Base-by-base conservation (phyloP, 2,797 vertebrate species). In the Sphenodon punctatus region DNA sequence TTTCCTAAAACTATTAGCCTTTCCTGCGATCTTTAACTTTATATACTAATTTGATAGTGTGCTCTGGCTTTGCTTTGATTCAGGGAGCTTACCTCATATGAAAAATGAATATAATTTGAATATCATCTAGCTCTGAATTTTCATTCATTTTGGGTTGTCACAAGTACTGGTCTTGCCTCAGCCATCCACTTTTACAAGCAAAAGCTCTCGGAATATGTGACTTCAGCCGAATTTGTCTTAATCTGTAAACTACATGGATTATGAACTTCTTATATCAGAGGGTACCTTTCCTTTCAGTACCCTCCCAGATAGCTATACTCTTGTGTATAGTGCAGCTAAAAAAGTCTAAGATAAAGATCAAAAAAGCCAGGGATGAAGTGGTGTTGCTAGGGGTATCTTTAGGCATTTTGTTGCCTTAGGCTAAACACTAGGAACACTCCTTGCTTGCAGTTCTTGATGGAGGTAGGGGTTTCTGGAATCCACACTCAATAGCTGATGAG, bases 191-290 rank as follows among this genome's bases (percentile, higher is more conserved):
- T n/a, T n/a, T n/a, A n/a, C n/a, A n/a, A n/a, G n/a, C n/a, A n/a
- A n/a, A n/a, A n/a, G n/a, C n/a, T n/a, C n/a, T n/a, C n/a, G n/a
- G n/a, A n/a, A n/a, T n/a, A n/a, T n/a, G n/a, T n/a, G n/a, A n/a
- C n/a, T n/a, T n/a, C n/a, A n/a, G n/a, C n/a, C n/a, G n/a, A 73
- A 75, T 49, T 0, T 0, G 64, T 64, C 12, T 12, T 16, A 23
- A 0, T 77, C 22, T 74, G 82, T 34, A 71, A 55, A 32, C 3
- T 27, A 4, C 46, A 3, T 56, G 39, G 61, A 65, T 30, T 58
- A 67, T 53, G 63, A 63, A 1, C 34, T 51, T 51, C 19, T 27
- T 41, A 34, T 20, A 38, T 60, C 39, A 53, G 58, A n/a, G 36
- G 34, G 22, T 51, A n/a, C 8, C 6, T 2, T 48, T 65, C 36